A percentile compares a stretch with the other conserved stretches of the same genome.
Evolutionary conservation across 2,113 vertebrate genomes (phyloP).

Genomic region (Fregata magnificens): DNA sequence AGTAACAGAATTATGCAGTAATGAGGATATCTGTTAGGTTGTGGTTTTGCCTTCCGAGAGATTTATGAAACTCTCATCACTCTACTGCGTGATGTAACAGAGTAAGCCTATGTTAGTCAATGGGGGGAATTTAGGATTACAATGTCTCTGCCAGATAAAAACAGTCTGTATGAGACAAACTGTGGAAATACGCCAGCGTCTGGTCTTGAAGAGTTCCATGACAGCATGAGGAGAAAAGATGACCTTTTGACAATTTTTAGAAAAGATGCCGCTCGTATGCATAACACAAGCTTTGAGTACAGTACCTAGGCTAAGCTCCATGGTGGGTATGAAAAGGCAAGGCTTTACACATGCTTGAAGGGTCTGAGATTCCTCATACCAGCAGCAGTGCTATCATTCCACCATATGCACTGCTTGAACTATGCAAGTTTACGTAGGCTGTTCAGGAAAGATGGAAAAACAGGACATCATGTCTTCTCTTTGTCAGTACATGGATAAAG

Average conservation of each 20-base stretch:
- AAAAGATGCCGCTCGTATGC: neutral
- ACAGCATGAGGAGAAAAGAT: neutral
- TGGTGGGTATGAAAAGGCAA: neutral
- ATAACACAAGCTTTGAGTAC: neutral
- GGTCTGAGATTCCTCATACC: neutral
- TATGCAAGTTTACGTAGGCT: neutral
- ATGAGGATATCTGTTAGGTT: neutral
- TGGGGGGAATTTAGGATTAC: neutral
- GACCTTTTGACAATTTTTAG: neutral
- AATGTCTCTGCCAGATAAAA: neutral
- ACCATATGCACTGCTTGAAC: neutral
- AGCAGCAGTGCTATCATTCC: neutral
- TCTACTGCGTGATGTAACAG: neutral
- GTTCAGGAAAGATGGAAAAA: neutral
- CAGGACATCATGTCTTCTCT: neutral
- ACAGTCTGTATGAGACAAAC: neutral
- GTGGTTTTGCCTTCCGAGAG: neutral
- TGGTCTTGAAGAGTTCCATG: neutral
- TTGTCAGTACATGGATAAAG: neutral
- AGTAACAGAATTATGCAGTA: neutral
- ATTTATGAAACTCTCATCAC: neutral
- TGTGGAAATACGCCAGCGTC: neutral
- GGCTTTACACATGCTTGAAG: neutral
- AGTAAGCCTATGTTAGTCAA: neutral
- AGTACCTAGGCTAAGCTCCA: neutral